A percentile compares a stretch with the other conserved stretches of the same genome.
phyloP scores from a whole-genome alignment of 1,140 invertebrate genomes.

The Drosophila sp. region DNA sequence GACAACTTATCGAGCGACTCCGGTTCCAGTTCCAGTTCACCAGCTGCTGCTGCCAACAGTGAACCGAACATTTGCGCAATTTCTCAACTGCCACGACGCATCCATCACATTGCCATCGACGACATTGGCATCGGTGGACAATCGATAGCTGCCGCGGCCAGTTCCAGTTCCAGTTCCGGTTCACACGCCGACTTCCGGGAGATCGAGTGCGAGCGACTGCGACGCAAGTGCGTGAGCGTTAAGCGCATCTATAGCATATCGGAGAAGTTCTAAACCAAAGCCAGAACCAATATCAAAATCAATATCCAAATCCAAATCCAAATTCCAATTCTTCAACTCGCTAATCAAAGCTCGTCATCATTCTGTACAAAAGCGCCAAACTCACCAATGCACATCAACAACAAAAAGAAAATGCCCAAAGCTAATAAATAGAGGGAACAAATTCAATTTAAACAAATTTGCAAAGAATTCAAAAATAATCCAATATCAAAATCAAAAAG shows the following conservation, averaged over 20 bases:
- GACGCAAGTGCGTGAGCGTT: slow-evolving; percentile 84
- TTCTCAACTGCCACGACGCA: slow-evolving; percentile 56
- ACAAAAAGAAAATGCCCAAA: neutral
- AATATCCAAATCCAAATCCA: slow-evolving; percentile 49
- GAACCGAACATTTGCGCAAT: slow-evolving; percentile 66
- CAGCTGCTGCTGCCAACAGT: slow-evolving; percentile 58
- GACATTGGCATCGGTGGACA: slow-evolving; percentile 57
- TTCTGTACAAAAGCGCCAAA: slow-evolving; percentile 51
- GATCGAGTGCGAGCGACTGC: slow-evolving; percentile 82
- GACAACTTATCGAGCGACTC: slow-evolving; percentile 11
- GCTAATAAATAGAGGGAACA: slow-evolving; percentile 4
- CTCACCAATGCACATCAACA: slow-evolving; percentile 54
- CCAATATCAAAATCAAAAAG: slow-evolving; percentile 29
- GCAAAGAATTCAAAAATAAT: slow-evolving; percentile 5
- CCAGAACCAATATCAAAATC: too few relatives aligned
- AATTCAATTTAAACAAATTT: slow-evolving; percentile 16
- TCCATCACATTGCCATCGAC: slow-evolving; percentile 76
- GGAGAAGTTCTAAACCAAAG: slow-evolving; percentile 81
- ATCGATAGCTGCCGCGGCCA: slow-evolving; percentile 38
- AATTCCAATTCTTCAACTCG: slow-evolving; percentile 41
- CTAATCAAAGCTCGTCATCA: slow-evolving; percentile 40
- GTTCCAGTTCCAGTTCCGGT: slow-evolving; percentile 48
- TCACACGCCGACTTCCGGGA: slow-evolving; percentile 81
- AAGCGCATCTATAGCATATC: slow-evolving; percentile 84
- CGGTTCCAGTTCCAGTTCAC: slow-evolving; percentile 11